Evolutionary conservation across 2,113 vertebrate species (phyloP).

Genomic region (Leptodactylus fuscus): DNA sequence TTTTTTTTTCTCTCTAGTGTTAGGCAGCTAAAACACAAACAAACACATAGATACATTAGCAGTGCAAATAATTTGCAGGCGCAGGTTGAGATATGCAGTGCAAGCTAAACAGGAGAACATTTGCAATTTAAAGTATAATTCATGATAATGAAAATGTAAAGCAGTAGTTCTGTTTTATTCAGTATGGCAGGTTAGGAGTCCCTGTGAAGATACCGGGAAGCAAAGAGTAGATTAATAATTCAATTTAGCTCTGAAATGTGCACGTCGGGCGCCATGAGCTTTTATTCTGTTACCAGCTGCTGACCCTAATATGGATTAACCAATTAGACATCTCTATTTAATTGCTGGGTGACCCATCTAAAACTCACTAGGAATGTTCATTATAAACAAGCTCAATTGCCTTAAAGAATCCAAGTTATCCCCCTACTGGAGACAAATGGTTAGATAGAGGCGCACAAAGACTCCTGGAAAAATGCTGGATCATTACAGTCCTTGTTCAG

Average conservation of each 20-base stretch:
- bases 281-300: constrained; percentile 86
- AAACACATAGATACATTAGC: constrained; percentile 64
- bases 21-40: constrained; percentile 42
- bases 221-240: constrained; percentile 98
- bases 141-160: constrained; percentile 99
- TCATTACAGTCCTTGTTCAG: constrained; percentile 76
- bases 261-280: constrained; percentile 72
- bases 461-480: constrained; percentile 70
- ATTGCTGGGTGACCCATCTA: constrained; percentile 83
- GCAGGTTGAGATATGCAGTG: constrained; percentile 62
- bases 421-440: constrained; percentile 69
- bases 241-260: constrained; percentile 90
- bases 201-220: constrained; percentile 90
- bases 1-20: constrained; percentile 1
- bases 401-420: constrained; percentile 70
- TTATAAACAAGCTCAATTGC: constrained; percentile 73
- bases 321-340: constrained; percentile 95
- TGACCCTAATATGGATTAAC: constrained; percentile 91
- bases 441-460: constrained; percentile 75
- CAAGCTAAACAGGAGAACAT: constrained; percentile 77
- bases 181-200: constrained; percentile 95
- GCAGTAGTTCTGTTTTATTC: constrained; percentile 96
- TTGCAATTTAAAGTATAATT: constrained; percentile 98
- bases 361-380: constrained; percentile 80
- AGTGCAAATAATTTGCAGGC: constrained; percentile 66